Evolutionary conservation across 1,140 invertebrate species (phyloP).

Genomic region (Plutomurus gul): DNA sequence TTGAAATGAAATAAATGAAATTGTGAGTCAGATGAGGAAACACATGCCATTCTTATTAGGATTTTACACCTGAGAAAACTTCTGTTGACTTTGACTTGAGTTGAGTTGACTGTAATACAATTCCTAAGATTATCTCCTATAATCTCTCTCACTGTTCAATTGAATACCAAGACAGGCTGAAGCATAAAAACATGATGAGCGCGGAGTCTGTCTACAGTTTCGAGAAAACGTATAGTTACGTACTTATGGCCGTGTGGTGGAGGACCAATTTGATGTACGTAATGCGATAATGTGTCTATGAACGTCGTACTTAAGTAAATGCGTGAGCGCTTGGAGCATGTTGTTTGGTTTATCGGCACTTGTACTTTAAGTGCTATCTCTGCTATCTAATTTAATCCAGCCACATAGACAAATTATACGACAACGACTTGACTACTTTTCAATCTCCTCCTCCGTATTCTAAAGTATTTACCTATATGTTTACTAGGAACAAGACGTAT

Average conservation of each 20-base stretch:
- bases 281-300: too few relatives aligned
- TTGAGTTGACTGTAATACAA: not conserved
- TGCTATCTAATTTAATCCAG: not conserved
- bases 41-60: not conserved
- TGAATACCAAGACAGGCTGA: not conserved
- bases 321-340: not conserved
- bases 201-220: too few relatives aligned
- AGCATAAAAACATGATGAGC: not conserved
- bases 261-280: too few relatives aligned
- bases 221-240: too few relatives aligned
- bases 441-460: too few relatives aligned
- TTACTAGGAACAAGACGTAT: too few relatives aligned
- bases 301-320: too few relatives aligned
- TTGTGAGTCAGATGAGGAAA: constrained; percentile 16
- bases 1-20: constrained; percentile 4
- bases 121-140: not conserved
- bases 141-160: not conserved
- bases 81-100: not conserved
- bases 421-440: too few relatives aligned
- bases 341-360: not conserved
- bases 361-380: not conserved
- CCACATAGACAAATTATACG: not conserved
- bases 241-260: too few relatives aligned
- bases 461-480: too few relatives aligned
- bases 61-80: constrained; percentile 20